Conservation (phyloP, 1,140 invertebrate genomes). For the Drosophila azteca region DNA sequence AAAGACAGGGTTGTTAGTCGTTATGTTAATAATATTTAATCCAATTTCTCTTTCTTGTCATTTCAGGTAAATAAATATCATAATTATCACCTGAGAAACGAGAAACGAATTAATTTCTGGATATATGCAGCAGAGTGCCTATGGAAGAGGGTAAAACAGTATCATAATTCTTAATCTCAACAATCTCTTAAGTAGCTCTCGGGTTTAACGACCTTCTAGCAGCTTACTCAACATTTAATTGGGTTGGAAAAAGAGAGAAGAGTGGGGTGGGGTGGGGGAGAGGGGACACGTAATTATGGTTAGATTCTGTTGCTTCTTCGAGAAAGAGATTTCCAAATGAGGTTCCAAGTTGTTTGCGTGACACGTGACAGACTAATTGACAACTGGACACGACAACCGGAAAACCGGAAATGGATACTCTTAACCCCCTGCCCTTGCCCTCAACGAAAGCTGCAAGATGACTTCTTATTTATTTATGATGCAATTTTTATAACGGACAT, state of each 20-base stretch:
- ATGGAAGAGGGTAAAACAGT: slow-evolving; percentile 23
- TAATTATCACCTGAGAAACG: slow-evolving; percentile 23
- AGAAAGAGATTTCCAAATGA: slow-evolving; percentile 66
- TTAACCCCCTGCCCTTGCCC: slow-evolving; percentile 1
- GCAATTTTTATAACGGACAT: slow-evolving; percentile 60
- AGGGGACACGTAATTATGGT: slow-evolving; percentile 47
- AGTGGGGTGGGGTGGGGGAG: too few relatives aligned
- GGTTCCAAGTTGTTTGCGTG: slow-evolving; percentile 38
- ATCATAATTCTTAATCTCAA: slow-evolving; percentile 8
- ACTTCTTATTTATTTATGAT: slow-evolving; percentile 73
- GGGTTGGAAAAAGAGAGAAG: slow-evolving; percentile 8
- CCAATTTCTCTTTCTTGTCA: slow-evolving; percentile 28
- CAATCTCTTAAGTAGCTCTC: not conserved
- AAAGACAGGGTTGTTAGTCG: slow-evolving; percentile 11
- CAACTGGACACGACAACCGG: slow-evolving; percentile 7
- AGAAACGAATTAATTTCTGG: slow-evolving; percentile 26
- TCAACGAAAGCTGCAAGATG: slow-evolving; percentile 24
- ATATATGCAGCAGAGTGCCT: not conserved
- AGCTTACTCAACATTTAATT: slow-evolving; percentile 49
- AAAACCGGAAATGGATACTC: slow-evolving; percentile 7
- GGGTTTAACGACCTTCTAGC: slow-evolving; percentile 47
- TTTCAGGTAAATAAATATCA: slow-evolving; percentile 59
- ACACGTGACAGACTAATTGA: slow-evolving; percentile 61
- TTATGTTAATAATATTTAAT: slow-evolving; percentile 33
- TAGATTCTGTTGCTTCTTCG: slow-evolving; percentile 2